Conservation (phyloP, 2,888 invertebrate species). For the Hypolimnas misippus region DNA sequence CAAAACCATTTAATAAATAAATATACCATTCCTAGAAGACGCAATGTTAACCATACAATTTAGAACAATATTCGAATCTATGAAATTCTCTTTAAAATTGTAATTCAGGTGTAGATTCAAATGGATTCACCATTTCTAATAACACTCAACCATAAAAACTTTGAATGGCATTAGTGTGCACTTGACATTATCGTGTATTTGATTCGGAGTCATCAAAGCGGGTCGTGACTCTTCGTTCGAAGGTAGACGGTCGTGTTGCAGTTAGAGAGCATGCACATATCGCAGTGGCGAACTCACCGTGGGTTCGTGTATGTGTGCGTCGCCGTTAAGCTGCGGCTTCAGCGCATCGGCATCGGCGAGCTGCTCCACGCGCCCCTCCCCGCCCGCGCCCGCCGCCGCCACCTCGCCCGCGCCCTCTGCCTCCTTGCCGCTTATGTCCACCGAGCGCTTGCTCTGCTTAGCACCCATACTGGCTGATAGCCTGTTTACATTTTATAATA, state of each 20-base stretch:
- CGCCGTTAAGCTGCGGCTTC: slow-evolving; percentile 90
- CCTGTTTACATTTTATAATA: slow-evolving; percentile 4
- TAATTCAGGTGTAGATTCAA: too few relatives aligned
- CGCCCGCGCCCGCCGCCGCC: slow-evolving; percentile 84
- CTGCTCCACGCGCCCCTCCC: slow-evolving; percentile 89
- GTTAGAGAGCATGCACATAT: neutral
- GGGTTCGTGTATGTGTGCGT: slow-evolving; percentile 85
- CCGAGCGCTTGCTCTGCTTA: slow-evolving; percentile 94
- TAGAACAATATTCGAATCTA: too few relatives aligned
- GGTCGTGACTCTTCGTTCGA: neutral
- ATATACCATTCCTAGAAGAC: too few relatives aligned
- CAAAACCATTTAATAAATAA: too few relatives aligned
- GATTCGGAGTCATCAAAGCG: neutral
- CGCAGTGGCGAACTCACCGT: slow-evolving; percentile 74
- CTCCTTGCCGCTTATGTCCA: slow-evolving; percentile 91
- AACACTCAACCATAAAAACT: too few relatives aligned
- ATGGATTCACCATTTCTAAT: too few relatives aligned
- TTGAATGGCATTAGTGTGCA: neutral
- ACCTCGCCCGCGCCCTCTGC: slow-evolving; percentile 82
- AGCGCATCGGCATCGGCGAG: slow-evolving; percentile 89
- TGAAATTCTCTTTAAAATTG: too few relatives aligned
- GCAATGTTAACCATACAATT: too few relatives aligned
- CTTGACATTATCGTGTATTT: neutral
- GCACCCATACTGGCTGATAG: slow-evolving; percentile 87
- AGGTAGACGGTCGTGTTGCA: neutral